These are phyloP conservation scores for Hemistola chrysoprasaria DNA, from an alignment of 2,888 invertebrate genomes.

Conservation along the genomic window DNA sequence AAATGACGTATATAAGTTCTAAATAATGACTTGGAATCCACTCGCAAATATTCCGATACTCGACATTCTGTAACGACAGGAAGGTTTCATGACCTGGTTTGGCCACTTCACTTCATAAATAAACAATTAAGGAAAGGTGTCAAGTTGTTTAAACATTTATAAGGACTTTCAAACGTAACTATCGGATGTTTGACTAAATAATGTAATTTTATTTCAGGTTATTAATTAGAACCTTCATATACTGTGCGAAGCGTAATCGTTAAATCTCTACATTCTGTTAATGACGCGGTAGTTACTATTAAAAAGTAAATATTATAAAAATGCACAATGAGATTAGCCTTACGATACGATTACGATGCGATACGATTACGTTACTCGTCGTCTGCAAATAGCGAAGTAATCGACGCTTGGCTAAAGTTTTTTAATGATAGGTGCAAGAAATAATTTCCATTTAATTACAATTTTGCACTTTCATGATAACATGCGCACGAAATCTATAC, in stretches of 20 bases:
- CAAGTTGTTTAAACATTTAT: conserved; percentile 6
- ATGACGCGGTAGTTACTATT: too few relatives aligned
- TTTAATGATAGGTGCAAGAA: background rate
- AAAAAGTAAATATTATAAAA: too few relatives aligned
- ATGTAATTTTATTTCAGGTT: conserved; percentile 6
- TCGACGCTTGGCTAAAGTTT: background rate
- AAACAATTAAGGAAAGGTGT: background rate
- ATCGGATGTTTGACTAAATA: conserved; percentile 5
- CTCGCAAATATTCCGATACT: conserved; percentile 3
- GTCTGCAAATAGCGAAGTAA: background rate
- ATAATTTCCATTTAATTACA: conserved; percentile 14
- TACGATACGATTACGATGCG: too few relatives aligned
- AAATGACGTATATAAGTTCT: too few relatives aligned
- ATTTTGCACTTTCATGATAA: conserved; percentile 7
- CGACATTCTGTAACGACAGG: conserved; percentile 4
- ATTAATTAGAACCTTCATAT: conserved; percentile 4
- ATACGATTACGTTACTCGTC: too few relatives aligned
- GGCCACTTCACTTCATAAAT: conserved; percentile 6
- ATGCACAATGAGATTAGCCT: too few relatives aligned
- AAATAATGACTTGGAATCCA: conserved; percentile 9
- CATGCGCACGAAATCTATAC: conserved; percentile 25
- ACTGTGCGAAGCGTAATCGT: too few relatives aligned
- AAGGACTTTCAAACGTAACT: conserved; percentile 11
- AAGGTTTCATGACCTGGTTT: conserved; percentile 18
- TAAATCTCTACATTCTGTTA: too few relatives aligned